phyloP scores from a whole-genome alignment of 1,140 invertebrate genomes.

The Drosophila baimaii region DNA sequence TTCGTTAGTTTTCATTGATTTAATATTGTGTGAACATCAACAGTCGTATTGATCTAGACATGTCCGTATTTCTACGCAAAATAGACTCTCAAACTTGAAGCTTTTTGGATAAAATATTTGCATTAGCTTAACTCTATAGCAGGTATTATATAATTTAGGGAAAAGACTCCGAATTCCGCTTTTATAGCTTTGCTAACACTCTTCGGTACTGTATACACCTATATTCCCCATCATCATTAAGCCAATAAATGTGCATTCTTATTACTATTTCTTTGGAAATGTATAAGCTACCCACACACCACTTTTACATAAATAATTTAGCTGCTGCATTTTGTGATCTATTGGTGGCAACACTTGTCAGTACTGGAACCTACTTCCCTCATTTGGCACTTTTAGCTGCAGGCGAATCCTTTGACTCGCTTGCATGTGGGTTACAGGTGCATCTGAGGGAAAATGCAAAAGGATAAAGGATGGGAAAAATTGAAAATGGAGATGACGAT shows the following conservation, averaged over 20 bases:
- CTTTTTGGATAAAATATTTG: too few relatives aligned
- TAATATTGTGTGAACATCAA: too few relatives aligned
- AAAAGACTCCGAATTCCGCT: too few relatives aligned
- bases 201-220: too few relatives aligned
- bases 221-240: too few relatives aligned
- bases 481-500: background rate
- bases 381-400: slow-evolving; percentile 9
- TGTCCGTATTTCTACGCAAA: too few relatives aligned
- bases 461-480: background rate
- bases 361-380: background rate
- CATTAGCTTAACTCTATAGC: too few relatives aligned
- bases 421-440: slow-evolving; percentile 39
- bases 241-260: background rate
- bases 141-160: too few relatives aligned
- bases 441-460: slow-evolving; percentile 23
- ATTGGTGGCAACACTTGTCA: background rate
- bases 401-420: slow-evolving; percentile 32
- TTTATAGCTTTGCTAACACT: too few relatives aligned
- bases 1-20: too few relatives aligned
- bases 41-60: too few relatives aligned
- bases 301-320: background rate
- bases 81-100: too few relatives aligned
- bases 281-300: background rate
- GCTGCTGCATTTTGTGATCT: background rate
- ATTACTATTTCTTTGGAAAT: background rate